Conservation (phyloP, 2,888 invertebrate genomes). For the Ischnura elegans region DNA sequence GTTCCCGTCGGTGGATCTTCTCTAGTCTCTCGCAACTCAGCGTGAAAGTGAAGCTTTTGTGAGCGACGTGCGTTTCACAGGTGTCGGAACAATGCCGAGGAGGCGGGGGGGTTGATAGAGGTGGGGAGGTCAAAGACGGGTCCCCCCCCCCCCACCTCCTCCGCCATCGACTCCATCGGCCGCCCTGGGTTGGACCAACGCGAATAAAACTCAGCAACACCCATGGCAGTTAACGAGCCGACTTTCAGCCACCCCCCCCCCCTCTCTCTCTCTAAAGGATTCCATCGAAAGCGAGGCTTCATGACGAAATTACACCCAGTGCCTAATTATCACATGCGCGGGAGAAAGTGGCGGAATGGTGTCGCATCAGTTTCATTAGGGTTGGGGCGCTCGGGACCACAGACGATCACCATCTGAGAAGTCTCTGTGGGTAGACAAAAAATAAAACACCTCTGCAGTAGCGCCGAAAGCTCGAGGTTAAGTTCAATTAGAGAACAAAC, state of each 20-base stretch:
- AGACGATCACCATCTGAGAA: neutral
- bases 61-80: constrained; percentile 6
- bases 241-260: neutral
- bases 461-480: too few relatives aligned
- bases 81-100: constrained; percentile 23
- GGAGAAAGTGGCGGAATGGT: neutral
- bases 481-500: too few relatives aligned
- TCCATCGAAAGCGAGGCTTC: neutral
- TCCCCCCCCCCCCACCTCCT: neutral
- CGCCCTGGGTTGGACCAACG: neutral
- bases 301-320: neutral
- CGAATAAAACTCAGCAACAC: neutral
- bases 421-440: too few relatives aligned
- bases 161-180: neutral
- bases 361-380: neutral
- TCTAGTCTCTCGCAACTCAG: neutral
- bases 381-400: neutral
- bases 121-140: neutral
- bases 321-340: neutral
- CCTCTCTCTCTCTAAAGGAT: neutral
- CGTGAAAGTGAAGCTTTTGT: constrained; percentile 26
- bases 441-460: too few relatives aligned
- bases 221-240: neutral
- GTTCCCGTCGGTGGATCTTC: neutral
- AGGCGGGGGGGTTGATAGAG: too few relatives aligned